Base-by-base conservation (phyloP, 2,888 invertebrate genomes). In the Cryptus viduatorius region DNA sequence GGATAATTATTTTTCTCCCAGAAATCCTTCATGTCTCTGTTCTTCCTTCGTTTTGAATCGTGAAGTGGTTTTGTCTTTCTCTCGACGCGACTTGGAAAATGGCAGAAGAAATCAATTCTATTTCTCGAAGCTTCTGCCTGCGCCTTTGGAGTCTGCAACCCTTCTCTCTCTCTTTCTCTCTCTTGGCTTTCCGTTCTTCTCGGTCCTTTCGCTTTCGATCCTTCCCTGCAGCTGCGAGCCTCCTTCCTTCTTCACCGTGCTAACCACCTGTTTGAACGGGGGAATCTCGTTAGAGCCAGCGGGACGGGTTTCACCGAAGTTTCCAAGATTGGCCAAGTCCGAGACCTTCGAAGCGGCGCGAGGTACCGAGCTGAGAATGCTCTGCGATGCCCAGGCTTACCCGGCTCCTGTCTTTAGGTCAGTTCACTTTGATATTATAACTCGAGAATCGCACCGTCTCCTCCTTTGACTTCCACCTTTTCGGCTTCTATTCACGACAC, bases 321-420 rank as follows among this genome's bases (percentile, higher is more conserved):
- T 94, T 81, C 93, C 93, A 48, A 92, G 92, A 87, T 91, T 91
- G 72, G 95, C 96, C 89, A 95, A 96, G 92, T 92, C 92, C 61
- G 89, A 92, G 78, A 90, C 92, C 73, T 92, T 92, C 77, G 92
- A 92, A 79, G 84, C 89, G 79, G 87, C 84, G 37, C 73, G 71
- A 79, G 94, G 93, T 87, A 89, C 93, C 86, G 94, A 94, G 80
- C 83, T 91, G 79, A 91, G 92, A 79, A 89, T 94, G 77, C 89
- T 92, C 61, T 93, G 94, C 87, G 92, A 92, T 81, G 94, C 92
- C 75, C 94, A 93, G 88, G 93, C 92, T 31, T 91, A 90, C 84
- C 93, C 93, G 83, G 89, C 91, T 81, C 93, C 92, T 82, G 85
- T 86, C 78, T 92, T 92, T 91, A 91, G 92, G 92, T 92, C 88